These are phyloP conservation scores for Burhinus bistriatus DNA, from an alignment of 2,113 vertebrate genomes.

Conservation along the genomic window DNA sequence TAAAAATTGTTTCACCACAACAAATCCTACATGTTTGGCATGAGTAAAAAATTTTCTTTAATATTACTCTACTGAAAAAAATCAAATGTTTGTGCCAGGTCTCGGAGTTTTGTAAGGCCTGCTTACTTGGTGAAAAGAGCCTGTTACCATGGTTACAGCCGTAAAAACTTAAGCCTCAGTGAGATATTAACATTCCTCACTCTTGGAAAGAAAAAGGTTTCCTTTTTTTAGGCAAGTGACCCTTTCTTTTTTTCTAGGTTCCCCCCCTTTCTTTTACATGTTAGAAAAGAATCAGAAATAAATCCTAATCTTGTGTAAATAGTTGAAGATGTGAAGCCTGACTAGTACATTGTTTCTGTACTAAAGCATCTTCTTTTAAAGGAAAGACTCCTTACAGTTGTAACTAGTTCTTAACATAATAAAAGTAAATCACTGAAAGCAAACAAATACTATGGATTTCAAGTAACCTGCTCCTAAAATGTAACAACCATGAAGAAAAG, in stretches of 20 bases:
- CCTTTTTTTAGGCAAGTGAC: constrained; percentile 68
- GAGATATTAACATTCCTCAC: constrained; percentile 88
- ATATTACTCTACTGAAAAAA: constrained; percentile 70
- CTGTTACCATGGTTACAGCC: constrained; percentile 84
- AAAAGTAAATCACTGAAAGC: constrained; percentile 59
- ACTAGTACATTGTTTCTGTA: constrained; percentile 56
- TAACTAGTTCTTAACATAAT: constrained; percentile 36
- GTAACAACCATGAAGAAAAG: not conserved
- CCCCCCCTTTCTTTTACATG: constrained; percentile 52
- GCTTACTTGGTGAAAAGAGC: constrained; percentile 80
- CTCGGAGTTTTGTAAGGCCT: constrained; percentile 64
- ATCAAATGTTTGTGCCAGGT: constrained; percentile 72
- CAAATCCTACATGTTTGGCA: constrained; percentile 53
- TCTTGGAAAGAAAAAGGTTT: constrained; percentile 68
- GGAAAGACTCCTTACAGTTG: constrained; percentile 52
- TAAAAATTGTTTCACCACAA: constrained; percentile 52
- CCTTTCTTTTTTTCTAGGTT: constrained; percentile 42
- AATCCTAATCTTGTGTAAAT: constrained; percentile 71
- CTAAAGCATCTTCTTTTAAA: constrained; percentile 58
- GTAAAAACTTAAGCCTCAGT: constrained; percentile 83
- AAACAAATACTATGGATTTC: constrained; percentile 18
- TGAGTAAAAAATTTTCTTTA: constrained; percentile 51
- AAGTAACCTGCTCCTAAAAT: constrained; percentile 23
- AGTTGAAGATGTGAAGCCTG: constrained; percentile 56
- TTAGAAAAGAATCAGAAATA: constrained; percentile 64